These are phyloP conservation scores for Coronaproctus castanopsis DNA, from an alignment of 2,888 invertebrate genomes.

Conservation along the genomic window DNA sequence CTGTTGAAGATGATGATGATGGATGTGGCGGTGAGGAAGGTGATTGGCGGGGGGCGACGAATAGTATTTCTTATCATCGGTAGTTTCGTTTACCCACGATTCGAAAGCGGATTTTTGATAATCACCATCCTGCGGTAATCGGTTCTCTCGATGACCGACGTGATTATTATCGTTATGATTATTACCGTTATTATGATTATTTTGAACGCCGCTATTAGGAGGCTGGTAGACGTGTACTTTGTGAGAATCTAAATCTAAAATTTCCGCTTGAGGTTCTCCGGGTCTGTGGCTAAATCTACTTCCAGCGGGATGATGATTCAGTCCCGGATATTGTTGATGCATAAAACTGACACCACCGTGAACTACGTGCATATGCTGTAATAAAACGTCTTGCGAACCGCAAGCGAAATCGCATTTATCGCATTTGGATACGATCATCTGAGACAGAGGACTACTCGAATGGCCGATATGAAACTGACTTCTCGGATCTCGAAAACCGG, in stretches of 20 bases:
- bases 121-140: constrained; percentile 6
- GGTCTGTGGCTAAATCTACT: constrained; percentile 24
- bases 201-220: constrained; percentile 10
- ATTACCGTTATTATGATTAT: too few relatives aligned
- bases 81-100: constrained; percentile 11
- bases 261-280: constrained; percentile 48
- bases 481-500: too few relatives aligned
- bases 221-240: constrained; percentile 42
- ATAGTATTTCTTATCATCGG: constrained; percentile 15
- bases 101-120: constrained; percentile 13
- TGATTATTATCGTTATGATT: too few relatives aligned
- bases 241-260: constrained; percentile 70
- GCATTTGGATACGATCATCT: too few relatives aligned
- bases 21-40: constrained; percentile 23
- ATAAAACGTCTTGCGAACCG: neutral
- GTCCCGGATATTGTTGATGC: neutral
- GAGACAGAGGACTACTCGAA: too few relatives aligned
- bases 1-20: constrained; percentile 27
- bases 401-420: constrained; percentile 5
- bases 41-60: too few relatives aligned
- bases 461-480: too few relatives aligned
- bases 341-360: neutral
- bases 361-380: constrained; percentile 3
- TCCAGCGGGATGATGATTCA: too few relatives aligned
- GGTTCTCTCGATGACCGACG: too few relatives aligned